Conservation (phyloP, 2,113 vertebrate genomes). For the Motacilla tschutschensis region DNA sequence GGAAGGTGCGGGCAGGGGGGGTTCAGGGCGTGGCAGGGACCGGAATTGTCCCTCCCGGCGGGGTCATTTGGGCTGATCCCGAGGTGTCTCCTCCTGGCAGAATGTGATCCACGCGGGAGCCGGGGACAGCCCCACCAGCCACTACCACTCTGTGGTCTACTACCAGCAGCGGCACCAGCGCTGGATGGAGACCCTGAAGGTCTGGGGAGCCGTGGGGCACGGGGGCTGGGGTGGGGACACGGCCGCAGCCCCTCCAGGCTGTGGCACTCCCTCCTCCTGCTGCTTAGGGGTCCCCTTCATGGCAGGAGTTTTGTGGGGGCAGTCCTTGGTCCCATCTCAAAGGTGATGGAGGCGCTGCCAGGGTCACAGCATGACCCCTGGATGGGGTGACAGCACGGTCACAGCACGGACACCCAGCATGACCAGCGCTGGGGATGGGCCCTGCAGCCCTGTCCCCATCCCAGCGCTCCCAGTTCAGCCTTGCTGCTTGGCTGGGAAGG, state of each 20-base stretch:
- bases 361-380: not conserved
- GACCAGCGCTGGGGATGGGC: rapidly evolving
- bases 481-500: not conserved
- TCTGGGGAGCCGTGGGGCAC: rapidly evolving
- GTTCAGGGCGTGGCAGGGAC: rapidly evolving
- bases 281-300: not conserved
- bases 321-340: rapidly evolving
- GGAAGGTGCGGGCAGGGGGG: not conserved
- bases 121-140: slow-evolving; percentile 2
- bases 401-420: no score
- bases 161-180: slow-evolving; percentile 67
- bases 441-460: no score
- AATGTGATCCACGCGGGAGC: slow-evolving; percentile 39
- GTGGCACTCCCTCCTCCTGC: rapidly evolving
- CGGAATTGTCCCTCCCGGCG: not conserved
- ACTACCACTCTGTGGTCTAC: slow-evolving; percentile 55
- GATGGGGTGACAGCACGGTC: no score
- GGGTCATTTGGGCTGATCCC: rapidly evolving
- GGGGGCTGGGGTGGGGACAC: not conserved
- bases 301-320: not conserved
- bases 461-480: not conserved
- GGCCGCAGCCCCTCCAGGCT: not conserved
- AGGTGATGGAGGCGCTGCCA: rapidly evolving
- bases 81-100: not conserved
- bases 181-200: slow-evolving; percentile 69